Percentiles rank a stretch among this genome's conserved stretches.
phyloP scores from a whole-genome alignment of 2,888 invertebrate species.

The Choristoneura rosaceana region DNA sequence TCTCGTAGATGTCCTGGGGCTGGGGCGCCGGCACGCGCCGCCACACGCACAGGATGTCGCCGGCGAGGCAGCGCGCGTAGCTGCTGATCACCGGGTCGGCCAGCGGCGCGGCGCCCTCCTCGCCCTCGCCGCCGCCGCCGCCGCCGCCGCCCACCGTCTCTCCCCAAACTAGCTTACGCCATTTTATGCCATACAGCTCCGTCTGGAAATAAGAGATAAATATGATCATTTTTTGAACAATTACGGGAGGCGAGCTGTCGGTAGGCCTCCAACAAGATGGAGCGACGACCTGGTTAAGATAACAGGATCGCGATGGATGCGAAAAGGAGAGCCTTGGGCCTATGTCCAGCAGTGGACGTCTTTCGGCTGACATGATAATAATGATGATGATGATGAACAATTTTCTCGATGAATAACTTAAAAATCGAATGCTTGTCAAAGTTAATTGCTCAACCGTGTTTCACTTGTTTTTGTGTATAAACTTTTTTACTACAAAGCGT shows the following conservation, averaged over 20 bases:
- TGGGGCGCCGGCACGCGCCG: constrained; percentile 90
- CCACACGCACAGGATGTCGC: constrained; percentile 99
- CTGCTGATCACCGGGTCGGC: constrained; percentile 96
- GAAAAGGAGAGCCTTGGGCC: too few species aligned
- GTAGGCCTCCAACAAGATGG: too few species aligned
- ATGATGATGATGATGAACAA: too few species aligned
- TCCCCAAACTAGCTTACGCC: constrained; percentile 97
- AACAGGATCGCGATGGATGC: too few species aligned
- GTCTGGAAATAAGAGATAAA: constrained; percentile 89
- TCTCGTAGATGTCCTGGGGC: constrained; percentile 80
- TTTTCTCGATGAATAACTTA: too few species aligned
- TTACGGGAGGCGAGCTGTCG: too few species aligned
- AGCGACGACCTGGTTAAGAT: too few species aligned
- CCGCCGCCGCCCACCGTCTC: constrained; percentile 82
- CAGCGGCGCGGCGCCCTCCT: constrained; percentile 88
- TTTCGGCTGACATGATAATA: too few species aligned
- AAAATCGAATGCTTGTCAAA: too few species aligned
- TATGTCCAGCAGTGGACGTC: too few species aligned
- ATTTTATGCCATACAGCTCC: constrained; percentile 99
- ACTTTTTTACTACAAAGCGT: too few species aligned
- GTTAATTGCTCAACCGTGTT: background rate
- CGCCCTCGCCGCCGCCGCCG: constrained; percentile 72
- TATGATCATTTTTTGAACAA: constrained; percentile 33
- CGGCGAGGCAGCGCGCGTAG: constrained; percentile 95
- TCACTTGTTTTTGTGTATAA: background rate